Evolutionary conservation across 2,797 vertebrate species (phyloP), one percentile per base, ranked within the genome.

Genomic region (Scolopax bukidnonensis): DNA sequence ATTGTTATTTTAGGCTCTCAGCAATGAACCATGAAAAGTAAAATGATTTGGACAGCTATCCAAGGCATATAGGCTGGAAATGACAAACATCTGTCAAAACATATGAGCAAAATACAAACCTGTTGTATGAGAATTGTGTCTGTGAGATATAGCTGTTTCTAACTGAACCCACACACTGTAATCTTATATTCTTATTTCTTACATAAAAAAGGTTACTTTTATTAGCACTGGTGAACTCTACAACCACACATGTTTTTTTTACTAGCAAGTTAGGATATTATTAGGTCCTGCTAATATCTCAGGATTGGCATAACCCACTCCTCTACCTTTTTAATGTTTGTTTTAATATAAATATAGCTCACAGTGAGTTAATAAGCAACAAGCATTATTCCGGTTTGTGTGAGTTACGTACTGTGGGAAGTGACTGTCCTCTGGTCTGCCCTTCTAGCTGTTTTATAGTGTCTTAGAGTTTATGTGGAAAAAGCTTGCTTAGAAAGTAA

Each of bases 21-120:
- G n/a, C 28, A 75, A 67, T 56, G 69, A 89, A 90, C 69, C n/a
- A 10, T 41, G 73, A 84, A 84, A 75, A 87, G 50, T 61, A n/a
- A 91, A 75, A 54, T 78, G 4, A 96, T 81, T 83, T 54, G 21
- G 41, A 91, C 9, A 84, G 17, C 4, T 71, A 40, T 68, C 21
- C 38, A 57, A 86, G 41, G 28, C 24, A 57, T 91, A 78, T 57
- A 83, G 16, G 43, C n/a, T 75, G 73, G 33, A 94, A 96, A 96
- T 86, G 11, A 73, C 54, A 91, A 95, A 87, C 76, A 84, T 36
- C 79, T 93, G 89, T 92, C 82, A 93, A 95, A 96, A 92, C 69
- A 89, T 10, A 38, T 36, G 75, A 61, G 20, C 17, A 91, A 95
- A 93, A 91, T 33, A 59, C 4, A 80, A 89, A 81, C 3, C 23